Evolutionary conservation across 2,888 invertebrate genomes (phyloP), one percentile per base, ranked within the genome.

Genomic region (Meiosimyza platycephala): DNA sequence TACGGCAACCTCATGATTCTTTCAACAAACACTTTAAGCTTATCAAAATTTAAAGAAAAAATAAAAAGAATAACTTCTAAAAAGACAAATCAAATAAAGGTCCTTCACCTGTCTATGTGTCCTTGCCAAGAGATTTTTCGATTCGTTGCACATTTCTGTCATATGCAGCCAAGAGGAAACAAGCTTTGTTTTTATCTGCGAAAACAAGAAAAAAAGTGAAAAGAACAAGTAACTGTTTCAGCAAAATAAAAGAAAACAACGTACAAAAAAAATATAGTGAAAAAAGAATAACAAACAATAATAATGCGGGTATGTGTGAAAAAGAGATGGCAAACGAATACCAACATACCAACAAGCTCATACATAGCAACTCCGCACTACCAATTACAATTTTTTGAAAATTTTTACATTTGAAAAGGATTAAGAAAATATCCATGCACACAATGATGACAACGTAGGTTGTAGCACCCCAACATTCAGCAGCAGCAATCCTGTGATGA

Each of bases 71-170:
- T 4, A 4, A 4, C 9, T 2, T 40, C 1, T 40, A 40, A 40
- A 40, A 40, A 9, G 9, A 40, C 9, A 9, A 40, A 40, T 40
- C 40, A 40, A 40, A 40, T 40, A 40, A 40, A 60, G 70, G 70
- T 70, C 52, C 54, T 70, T 70, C 70, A 70, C 70, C 70, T 70
- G 70, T 40, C 60, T 6, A 33, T 4, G 22, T 54, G 62, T 70
- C 70, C 63, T 52, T 70, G 70, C 70, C 60, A 70, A 70, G 40
- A 70, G 63, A 63, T 70, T 70, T 70, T 70, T 48, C 70, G 62
- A 63, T 28, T 70, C 70, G 63, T 40, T 70, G 70, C 51, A 54
- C 70, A 54, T 28, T 55, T 15, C 54, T 54, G 70, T 62, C 70
- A 52, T 13, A 62, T 16, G 54, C 63, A 70, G 33, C 54, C 47